A percentile compares a stretch with the other conserved stretches of the same genome.
These are phyloP conservation scores for Lepisosteus osseus DNA, from an alignment of 2,113 vertebrate species.

Conservation along the genomic window DNA sequence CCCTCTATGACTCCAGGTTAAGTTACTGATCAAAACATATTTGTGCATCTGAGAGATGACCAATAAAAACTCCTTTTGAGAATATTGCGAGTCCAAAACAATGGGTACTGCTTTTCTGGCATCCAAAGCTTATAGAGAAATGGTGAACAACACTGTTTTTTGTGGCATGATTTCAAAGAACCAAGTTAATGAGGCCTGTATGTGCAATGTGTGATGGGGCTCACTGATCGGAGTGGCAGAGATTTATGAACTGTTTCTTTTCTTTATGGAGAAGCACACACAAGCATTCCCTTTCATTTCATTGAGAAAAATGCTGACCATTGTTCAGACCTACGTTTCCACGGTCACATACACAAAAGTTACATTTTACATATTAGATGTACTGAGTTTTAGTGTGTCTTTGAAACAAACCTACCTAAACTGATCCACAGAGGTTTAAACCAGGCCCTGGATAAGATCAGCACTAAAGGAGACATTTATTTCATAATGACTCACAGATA, in stretches of 20 bases:
- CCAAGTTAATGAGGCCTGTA: constrained; percentile 1
- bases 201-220: background rate
- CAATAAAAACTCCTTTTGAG: background rate
- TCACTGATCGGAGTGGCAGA: constrained; percentile 16
- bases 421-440: background rate
- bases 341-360: background rate
- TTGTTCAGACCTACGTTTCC: constrained; percentile 6
- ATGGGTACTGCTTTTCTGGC: background rate
- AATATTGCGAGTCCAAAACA: constrained; percentile 3
- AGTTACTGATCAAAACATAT: background rate
- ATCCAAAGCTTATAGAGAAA: background rate
- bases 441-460: constrained; percentile 9
- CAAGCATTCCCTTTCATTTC: background rate
- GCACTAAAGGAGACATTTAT: background rate
- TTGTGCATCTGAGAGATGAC: background rate
- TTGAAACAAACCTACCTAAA: no score
- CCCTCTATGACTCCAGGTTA: no score
- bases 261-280: background rate
- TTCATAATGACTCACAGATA: background rate
- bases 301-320: background rate
- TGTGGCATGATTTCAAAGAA: constrained; percentile 15
- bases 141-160: background rate
- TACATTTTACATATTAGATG: constrained; percentile 1
- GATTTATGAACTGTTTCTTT: constrained; percentile 15
- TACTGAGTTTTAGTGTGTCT: background rate